Evolutionary conservation across 1,140 invertebrate species (phyloP).

Genomic region (Meloidogyne chitwoodi): DNA sequence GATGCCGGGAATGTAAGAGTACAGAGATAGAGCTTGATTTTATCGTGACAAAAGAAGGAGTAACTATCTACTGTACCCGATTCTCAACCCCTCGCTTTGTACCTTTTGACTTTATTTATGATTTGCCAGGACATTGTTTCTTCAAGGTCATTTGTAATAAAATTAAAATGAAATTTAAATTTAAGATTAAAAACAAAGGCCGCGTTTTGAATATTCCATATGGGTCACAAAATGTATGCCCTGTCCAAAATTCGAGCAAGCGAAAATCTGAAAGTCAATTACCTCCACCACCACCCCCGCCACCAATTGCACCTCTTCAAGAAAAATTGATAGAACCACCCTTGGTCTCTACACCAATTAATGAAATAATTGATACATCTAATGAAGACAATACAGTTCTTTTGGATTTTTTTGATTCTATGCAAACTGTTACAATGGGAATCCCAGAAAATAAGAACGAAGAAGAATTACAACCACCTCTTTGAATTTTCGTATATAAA

Average conservation of each 20-base stretch:
- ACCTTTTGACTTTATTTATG: not conserved
- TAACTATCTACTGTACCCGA: not conserved
- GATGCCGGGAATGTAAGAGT: not conserved
- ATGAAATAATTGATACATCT: no score
- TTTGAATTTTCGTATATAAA: not conserved
- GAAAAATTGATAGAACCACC: no score
- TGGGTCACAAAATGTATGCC: not conserved
- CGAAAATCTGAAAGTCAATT: no score
- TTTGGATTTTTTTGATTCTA: not conserved
- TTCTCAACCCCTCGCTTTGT: not conserved
- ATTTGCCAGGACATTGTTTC: not conserved
- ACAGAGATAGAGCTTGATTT: not conserved
- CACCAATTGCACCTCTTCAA: no score
- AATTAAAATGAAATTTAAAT: not conserved
- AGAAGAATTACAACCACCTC: not conserved
- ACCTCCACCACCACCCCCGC: not conserved
- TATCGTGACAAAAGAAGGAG: not conserved
- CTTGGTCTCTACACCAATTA: no score
- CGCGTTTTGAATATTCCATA: not conserved
- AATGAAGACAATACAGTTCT: no score
- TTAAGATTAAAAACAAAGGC: slow-evolving; percentile 2
- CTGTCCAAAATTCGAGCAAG: not conserved
- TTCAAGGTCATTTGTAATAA: not conserved
- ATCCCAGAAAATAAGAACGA: not conserved
- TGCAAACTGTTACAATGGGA: not conserved